Evolutionary conservation across 2,888 invertebrate genomes (phyloP), one percentile per base, ranked within the genome.

Genomic region (Lasioglossum pauxillum): DNA sequence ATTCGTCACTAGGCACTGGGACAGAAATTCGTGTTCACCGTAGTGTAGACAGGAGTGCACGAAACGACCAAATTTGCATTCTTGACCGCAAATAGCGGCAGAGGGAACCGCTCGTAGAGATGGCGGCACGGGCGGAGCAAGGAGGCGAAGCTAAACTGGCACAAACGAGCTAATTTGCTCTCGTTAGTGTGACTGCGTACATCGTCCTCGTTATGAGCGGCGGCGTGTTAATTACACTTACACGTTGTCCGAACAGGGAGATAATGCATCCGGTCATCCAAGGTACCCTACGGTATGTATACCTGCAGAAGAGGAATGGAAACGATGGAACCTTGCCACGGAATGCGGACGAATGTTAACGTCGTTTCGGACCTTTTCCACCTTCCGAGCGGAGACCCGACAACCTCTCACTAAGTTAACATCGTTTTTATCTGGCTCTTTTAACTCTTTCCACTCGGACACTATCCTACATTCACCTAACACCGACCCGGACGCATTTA

Each of bases 81-180:
- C 92, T 93, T 92, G 92, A 93, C 93, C 92, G 92, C 92, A 89
- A 91, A 87, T 88, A 89, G 89, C 78, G 83, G 88, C 84, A 84
- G 85, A 80, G 83, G 84, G 83, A 78, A 74, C 78, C 27, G 67
- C 73, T 73, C 78, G 69, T 38, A 76, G 83, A 75, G 85, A 82
- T 80, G 87, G 82, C 72, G 76, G 83, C 80, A 64, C 78, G 90
- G 38, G 82, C 53, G 86, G 82, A 85, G 90, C 89, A 90, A 92
- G 91, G 88, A 90, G 91, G 90, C 78, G 87, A 88, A 85, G 86
- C 91, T 91, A 92, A 92, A 91, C 91, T 91, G 92, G 90, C 92
- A 90, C 91, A 91, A 91, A 92, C 89, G 92, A 93, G 92, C 92
- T 93, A 93, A 93, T 93, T 93, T 93, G 92, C 90, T 92, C 93